A percentile compares a stretch with the other conserved stretches of the same genome.
Conservation (phyloP, 2,797 vertebrate species). For the Meriones psammophilus region DNA sequence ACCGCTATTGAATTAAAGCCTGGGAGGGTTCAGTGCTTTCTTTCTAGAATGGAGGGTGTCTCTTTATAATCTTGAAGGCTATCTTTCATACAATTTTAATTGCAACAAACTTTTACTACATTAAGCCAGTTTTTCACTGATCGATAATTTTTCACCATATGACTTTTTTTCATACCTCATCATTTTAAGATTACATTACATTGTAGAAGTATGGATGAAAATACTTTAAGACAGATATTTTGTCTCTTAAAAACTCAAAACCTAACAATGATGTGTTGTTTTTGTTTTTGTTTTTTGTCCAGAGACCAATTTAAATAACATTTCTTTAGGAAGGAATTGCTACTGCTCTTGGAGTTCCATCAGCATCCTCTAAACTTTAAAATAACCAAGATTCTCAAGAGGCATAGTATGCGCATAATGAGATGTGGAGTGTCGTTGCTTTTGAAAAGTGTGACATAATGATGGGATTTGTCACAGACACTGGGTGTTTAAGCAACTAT, state of each 20-base stretch:
- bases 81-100: background rate
- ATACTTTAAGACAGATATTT: conserved; percentile 39
- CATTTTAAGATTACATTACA: background rate
- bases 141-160: background rate
- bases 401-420: accelerated
- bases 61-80: conserved; percentile 17
- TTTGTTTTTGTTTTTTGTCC: background rate
- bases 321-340: conserved; percentile 21
- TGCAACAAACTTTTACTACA: background rate
- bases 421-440: background rate
- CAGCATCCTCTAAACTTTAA: conserved; percentile 25
- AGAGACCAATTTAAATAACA: conserved; percentile 39
- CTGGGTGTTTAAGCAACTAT: background rate
- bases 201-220: background rate
- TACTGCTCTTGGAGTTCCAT: background rate
- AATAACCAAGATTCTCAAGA: background rate
- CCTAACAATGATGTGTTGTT: background rate
- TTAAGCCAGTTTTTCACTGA: background rate
- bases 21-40: background rate
- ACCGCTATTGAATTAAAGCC: background rate
- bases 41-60: background rate
- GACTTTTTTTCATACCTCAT: background rate
- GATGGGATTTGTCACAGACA: background rate
- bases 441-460: conserved; percentile 2
- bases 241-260: background rate